phyloP scores from a whole-genome alignment of 2,888 invertebrate species.

The Hololepta plana region DNA sequence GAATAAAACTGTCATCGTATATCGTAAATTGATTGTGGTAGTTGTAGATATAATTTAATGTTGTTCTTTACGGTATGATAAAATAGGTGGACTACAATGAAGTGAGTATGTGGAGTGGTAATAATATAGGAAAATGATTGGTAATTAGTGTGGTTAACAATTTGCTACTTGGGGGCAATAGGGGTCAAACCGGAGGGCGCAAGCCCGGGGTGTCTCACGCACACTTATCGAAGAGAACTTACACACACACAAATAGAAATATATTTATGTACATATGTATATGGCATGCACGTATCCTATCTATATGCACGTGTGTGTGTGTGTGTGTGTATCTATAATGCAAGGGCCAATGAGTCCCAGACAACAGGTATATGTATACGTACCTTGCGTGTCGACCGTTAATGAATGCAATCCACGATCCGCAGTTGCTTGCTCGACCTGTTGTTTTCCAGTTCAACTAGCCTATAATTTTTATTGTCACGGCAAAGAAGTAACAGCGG shows the following conservation, averaged over 20 bases:
- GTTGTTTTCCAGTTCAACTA: conserved; percentile 41
- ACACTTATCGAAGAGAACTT: conserved; percentile 10
- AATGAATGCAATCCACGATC: conserved; percentile 42
- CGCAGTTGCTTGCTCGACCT: conserved; percentile 29
- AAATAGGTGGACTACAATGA: too few relatives aligned
- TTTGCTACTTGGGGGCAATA: conserved; percentile 15
- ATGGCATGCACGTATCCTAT: too few relatives aligned
- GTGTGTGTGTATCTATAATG: conserved; percentile 6
- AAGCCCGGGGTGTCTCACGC: conserved; percentile 17
- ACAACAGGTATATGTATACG: too few relatives aligned
- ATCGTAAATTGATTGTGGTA: too few relatives aligned
- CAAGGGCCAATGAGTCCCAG: conserved; percentile 10
- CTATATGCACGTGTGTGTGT: conserved; percentile 5
- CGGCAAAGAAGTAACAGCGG: conserved; percentile 34
- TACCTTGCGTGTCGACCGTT: conserved; percentile 32
- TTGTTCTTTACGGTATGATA: too few relatives aligned
- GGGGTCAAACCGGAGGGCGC: conserved; percentile 15
- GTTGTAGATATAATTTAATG: too few relatives aligned
- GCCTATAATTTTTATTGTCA: conserved; percentile 44
- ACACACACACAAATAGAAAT: too few relatives aligned
- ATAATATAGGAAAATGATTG: too few relatives aligned
- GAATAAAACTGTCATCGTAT: too few relatives aligned
- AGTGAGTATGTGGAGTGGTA: too few relatives aligned
- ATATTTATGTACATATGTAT: conserved; percentile 1
- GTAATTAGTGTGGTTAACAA: conserved; percentile 16